phyloP scores from a whole-genome alignment of 2,113 vertebrate genomes.

The Solea senegalensis region DNA sequence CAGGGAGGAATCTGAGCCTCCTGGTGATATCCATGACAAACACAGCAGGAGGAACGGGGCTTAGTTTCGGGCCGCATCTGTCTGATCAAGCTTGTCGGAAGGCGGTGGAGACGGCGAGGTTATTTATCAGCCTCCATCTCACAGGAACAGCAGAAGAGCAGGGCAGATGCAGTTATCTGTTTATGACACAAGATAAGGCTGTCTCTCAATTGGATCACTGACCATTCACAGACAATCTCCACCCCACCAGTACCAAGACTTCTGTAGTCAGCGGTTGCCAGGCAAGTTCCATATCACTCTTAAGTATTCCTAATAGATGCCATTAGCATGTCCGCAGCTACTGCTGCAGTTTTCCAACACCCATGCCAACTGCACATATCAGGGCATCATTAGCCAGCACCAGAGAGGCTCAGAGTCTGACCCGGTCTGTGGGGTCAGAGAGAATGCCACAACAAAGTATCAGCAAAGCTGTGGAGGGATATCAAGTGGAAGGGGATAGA shows the following conservation, averaged over 20 bases:
- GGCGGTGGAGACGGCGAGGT: constrained; percentile 73
- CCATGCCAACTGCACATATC: constrained; percentile 69
- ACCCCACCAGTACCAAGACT: constrained; percentile 32
- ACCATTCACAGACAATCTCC: constrained; percentile 77
- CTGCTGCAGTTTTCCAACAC: constrained; percentile 72
- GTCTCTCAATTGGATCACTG: constrained; percentile 82
- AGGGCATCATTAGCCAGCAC: constrained; percentile 61
- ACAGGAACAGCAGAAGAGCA: constrained; percentile 77
- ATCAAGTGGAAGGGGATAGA: constrained; percentile 54
- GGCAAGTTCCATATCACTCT: constrained; percentile 86
- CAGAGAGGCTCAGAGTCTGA: constrained; percentile 58
- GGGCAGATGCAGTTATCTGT: constrained; percentile 85
- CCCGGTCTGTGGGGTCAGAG: constrained; percentile 58
- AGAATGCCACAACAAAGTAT: constrained; percentile 62
- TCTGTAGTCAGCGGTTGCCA: constrained; percentile 85
- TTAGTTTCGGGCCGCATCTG: constrained; percentile 46
- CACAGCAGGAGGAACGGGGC: constrained; percentile 37
- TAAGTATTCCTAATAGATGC: constrained; percentile 86
- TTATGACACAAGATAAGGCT: constrained; percentile 86
- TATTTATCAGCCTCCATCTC: constrained; percentile 79
- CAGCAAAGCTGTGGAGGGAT: constrained; percentile 59
- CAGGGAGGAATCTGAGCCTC: constrained; percentile 58
- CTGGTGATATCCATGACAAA: constrained; percentile 49
- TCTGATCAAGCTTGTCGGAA: constrained; percentile 66
- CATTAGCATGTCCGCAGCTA: constrained; percentile 83